Evolutionary conservation across 2,113 vertebrate species (phyloP), one percentile per base, ranked within the genome.

Genomic region (Oncorhynchus keta): DNA sequence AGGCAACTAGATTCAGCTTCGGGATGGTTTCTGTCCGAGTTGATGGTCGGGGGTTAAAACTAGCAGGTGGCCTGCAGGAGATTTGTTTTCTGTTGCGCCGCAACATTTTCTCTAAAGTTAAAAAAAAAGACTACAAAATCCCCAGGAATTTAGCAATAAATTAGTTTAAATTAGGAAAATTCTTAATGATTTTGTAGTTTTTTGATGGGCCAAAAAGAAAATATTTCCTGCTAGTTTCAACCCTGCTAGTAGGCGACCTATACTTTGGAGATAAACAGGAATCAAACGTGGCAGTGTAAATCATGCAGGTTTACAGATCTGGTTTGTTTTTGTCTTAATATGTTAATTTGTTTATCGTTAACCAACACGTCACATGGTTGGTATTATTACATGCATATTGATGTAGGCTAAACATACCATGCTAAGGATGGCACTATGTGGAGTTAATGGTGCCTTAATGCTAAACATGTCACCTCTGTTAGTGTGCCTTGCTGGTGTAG

Each of bases 211-310:
- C 32, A 5, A 39, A 35, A 35, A 32, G 0, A 32, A 32, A 7
- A 1, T 0, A 35, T 35, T 6, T 32, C 35, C 35, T 39, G 35
- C 2, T 39, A 39, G 8, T 39, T 39, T 9, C 39, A 16, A 51
- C 13, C 49, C 49, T 51, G 49, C 12, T 51, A 51, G 49, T 51
- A 14, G 49, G 14, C 14, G 1, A 75, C 83, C 64, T 76, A 39
- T 26, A 68, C 12, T 13, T 79, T 32, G 9, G 32, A 55, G 12
- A 45, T 22, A 64, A 80, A 70, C 16, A 66, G 1, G 26, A 51
- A 70, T 79, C 74, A 79, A 62, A 68, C 2, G 8, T 61, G 59
- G 55, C 76, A 69, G 59, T 74, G 71, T 24, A 51, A 55, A 62
- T 66, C 13, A 32, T 22, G 5, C 16, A 55, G 14, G 61, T 24